phyloP scores from a whole-genome alignment of 2,797 vertebrate genomes.

The Corythornis leucogaster region DNA sequence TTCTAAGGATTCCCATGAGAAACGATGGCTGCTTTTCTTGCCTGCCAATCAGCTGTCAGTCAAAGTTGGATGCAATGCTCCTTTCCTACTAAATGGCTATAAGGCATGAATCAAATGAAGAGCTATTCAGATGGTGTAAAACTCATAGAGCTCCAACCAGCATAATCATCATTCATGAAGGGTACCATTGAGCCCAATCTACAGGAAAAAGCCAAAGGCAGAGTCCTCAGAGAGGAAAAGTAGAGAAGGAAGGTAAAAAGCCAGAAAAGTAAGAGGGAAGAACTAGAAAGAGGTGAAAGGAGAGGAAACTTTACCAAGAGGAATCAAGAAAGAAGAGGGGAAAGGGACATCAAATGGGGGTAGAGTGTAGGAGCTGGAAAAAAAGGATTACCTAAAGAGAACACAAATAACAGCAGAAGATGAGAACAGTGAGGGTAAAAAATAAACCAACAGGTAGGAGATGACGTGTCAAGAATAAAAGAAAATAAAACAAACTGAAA shows the following conservation, averaged over 20 bases:
- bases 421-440: neutral
- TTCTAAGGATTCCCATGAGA: constrained; percentile 34
- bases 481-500: neutral
- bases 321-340: neutral
- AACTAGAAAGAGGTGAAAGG: neutral
- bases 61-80: neutral
- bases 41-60: constrained; percentile 61
- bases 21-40: constrained; percentile 13
- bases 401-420: neutral
- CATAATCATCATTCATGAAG: constrained; percentile 49
- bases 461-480: neutral
- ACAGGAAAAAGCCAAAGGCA: constrained; percentile 42
- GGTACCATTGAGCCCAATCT: constrained; percentile 1
- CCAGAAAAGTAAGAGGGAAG: neutral
- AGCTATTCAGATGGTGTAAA: constrained; percentile 2
- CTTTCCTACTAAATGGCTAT: constrained; percentile 40
- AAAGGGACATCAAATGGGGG: neutral
- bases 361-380: neutral
- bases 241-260: neutral
- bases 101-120: constrained; percentile 44
- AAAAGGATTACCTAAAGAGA: neutral
- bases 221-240: neutral
- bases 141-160: neutral
- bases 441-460: neutral
- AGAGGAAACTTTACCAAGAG: neutral